Evolutionary conservation across 2,797 vertebrate species (phyloP).

Genomic region (Scolopax rusticola): DNA sequence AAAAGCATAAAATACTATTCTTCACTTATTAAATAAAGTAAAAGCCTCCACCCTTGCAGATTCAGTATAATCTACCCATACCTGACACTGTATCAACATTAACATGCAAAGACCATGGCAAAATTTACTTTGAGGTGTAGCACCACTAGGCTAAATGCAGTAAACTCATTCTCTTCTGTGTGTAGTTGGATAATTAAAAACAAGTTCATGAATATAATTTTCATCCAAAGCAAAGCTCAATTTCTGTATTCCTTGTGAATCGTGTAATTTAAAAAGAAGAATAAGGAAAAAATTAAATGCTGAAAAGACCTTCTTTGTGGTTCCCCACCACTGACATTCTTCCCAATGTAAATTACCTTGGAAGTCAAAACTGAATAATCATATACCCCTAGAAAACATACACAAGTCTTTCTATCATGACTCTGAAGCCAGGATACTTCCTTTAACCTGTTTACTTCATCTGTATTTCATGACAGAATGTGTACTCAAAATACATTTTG

Average conservation of each 20-base stretch:
- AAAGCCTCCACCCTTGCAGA: neutral
- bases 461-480: neutral
- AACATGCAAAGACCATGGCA: neutral
- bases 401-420: neutral
- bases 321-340: neutral
- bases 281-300: neutral
- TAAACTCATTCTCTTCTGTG: neutral
- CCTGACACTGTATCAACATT: neutral
- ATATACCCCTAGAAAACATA: neutral
- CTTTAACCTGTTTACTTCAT: neutral
- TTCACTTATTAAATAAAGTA: neutral
- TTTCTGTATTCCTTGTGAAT: neutral
- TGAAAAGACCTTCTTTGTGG: neutral
- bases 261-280: neutral
- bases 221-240: neutral
- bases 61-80: neutral
- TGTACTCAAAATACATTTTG: neutral
- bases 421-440: neutral
- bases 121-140: neutral
- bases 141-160: neutral
- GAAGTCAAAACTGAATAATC: neutral
- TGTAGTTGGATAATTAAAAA: neutral
- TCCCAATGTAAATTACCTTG: neutral
- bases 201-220: fast-evolving
- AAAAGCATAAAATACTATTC: neutral